Base-by-base conservation (phyloP, 1,140 invertebrate genomes). In the Drosophila mojavensis region DNA sequence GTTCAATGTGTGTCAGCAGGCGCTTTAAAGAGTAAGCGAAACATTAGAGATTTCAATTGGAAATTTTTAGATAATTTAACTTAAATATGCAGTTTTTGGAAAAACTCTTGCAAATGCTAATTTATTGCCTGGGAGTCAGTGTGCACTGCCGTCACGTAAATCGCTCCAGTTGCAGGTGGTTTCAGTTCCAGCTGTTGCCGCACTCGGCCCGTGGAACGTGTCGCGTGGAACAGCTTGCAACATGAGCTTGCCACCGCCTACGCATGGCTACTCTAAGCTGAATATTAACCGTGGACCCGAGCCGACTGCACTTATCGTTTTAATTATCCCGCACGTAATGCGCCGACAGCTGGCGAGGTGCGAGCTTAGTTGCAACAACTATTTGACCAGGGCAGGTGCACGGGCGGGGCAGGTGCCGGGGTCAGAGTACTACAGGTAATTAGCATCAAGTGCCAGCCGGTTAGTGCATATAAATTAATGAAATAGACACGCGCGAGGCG, bases 311-410 rank as follows among this genome's bases (percentile, higher is more conserved):
- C 10, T 88, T 56, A 60, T 45, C 61, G 63, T 68, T 39, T 88
- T 88, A 86, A 88, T 86, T 82, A 88, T 70, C 50, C 54, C n/a
- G 51, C 75, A 79, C 73, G 84, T 79, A 68, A 47, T 20, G 28
- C 28, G 48, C 45, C 54, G 48, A 59, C 73, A 83, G 68, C 72
- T 79, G 80, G 48, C 39, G 45, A 10, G 41, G 72, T 63, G 36
- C 36, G 48, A 51, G 20, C 11, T 3, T 28, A 24, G 48, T 20
- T 20, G 48, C 5, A 79, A 84, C 79, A 5, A 30, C 4, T 84
- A 83, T 83, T 80, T 84, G 77, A 55, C 81, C 81, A 84, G 47
- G 56, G 30, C 36, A 24, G 26, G n/a, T 20, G 5, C 9, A 9
- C 0, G 20, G 20, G 1, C 20, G 20, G 20, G 1, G 20, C 3